Evolutionary conservation across 2,797 vertebrate genomes (phyloP), one percentile per base, ranked within the genome.

Genomic region (Arnoldichthys spilopterus): DNA sequence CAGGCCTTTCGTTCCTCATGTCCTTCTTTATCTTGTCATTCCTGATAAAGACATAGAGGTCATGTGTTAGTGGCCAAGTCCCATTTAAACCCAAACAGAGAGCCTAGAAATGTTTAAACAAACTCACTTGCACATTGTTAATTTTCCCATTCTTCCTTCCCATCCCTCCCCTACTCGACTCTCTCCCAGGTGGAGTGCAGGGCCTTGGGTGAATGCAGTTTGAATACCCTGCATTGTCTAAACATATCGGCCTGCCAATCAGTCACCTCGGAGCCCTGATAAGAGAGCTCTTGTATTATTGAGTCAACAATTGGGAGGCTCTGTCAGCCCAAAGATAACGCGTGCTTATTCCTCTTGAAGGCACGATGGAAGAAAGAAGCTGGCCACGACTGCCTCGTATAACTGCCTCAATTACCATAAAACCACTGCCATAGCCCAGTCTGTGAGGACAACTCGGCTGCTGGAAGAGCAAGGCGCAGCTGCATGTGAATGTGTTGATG

Each of bases 251-350:
- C 88, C 90, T 88, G 89, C 91, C 94, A 94, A 97, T 97, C 95
- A 94, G 91, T 97, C 94, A 95, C 92, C 94, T 93, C 90, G 15
- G 87, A 90, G 92, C 86, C 90, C 93, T 92, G 94, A 95, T 93
- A 96, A 96, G 94, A 93, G 93, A 93, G 90, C 88, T 91, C 93
- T 93, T 91, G 94, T 95, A 94, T 96, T 96, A 96, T 96, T 95
- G 94, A 94, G 96, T 95, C 92, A 95, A 95, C 94, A 95, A 93
- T 94, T 90, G 87, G 89, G 89, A 93, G 89, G 83, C 89, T 93
- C 94, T 96, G 95, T 94, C 91, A 89, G 90, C 91, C 79, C 90
- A 85, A 86, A 94, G 94, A 96, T 96, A 97, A 97, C 93, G 91
- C 92, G 89, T 91, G 94, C 91, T 93, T 93, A 93, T 94, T 95